phyloP scores from a whole-genome alignment of 2,797 vertebrate genomes.

The Clarias platycephalus region DNA sequence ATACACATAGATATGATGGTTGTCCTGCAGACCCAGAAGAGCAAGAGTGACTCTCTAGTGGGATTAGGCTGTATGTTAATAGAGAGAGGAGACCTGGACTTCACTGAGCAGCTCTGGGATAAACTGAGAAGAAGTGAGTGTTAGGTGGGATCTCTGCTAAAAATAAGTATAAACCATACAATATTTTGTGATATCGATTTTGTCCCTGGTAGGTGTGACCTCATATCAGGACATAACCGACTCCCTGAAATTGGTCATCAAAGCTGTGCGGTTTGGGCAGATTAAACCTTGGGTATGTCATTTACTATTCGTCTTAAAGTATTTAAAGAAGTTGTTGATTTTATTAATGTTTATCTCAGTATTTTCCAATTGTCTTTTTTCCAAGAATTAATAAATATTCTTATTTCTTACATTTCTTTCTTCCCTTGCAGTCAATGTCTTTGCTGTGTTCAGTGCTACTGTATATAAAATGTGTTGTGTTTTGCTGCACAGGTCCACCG shows the following conservation, averaged over 20 bases:
- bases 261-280: conserved; percentile 78
- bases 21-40: conserved; percentile 67
- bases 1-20: neutral
- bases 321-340: neutral
- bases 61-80: conserved; percentile 74
- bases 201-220: conserved; percentile 75
- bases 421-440: neutral
- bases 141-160: neutral
- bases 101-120: conserved; percentile 92
- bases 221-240: conserved; percentile 87
- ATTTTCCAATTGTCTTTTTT: neutral
- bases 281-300: conserved; percentile 91
- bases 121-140: conserved; percentile 86
- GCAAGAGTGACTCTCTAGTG: conserved; percentile 71
- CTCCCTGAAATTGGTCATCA: conserved; percentile 83
- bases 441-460: neutral
- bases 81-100: conserved; percentile 88
- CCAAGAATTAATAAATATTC: neutral
- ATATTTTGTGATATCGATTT: neutral
- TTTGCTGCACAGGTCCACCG: conserved; percentile 82
- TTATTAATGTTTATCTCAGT: neutral
- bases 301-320: neutral
- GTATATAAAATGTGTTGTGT: neutral
- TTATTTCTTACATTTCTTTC: neutral
- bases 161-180: neutral